These are phyloP conservation scores for Mixornis gularis DNA, from an alignment of 2,113 vertebrate genomes.

Conservation along the genomic window DNA sequence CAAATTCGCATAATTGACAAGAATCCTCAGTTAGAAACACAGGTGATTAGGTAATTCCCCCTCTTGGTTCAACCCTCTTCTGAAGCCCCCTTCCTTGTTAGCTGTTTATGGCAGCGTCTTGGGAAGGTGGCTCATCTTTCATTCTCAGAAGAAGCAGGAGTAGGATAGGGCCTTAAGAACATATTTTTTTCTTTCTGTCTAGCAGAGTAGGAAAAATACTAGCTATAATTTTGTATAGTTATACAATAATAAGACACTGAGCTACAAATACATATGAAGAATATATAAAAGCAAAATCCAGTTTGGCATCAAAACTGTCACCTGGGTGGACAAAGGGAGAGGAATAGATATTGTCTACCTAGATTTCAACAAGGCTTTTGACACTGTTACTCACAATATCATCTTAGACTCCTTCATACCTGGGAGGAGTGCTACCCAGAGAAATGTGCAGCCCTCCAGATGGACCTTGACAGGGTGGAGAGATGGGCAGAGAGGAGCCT, in stretches of 20 bases:
- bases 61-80: background rate
- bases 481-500: background rate
- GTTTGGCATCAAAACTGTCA: background rate
- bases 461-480: background rate
- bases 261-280: background rate
- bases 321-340: background rate
- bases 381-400: background rate
- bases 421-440: background rate
- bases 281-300: background rate
- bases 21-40: accelerated
- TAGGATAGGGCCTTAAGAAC: background rate
- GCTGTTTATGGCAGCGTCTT: background rate
- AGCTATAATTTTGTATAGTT: background rate
- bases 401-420: background rate
- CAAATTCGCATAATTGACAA: background rate
- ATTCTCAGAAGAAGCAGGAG: background rate
- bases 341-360: background rate
- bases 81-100: background rate
- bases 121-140: background rate
- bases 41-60: background rate
- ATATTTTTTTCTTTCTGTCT: background rate
- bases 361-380: background rate
- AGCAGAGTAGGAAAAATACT: background rate
- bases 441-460: background rate
- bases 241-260: background rate